Percentiles rank a stretch among this genome's conserved stretches.
These are phyloP conservation scores for Sinopyrophorus schimmeli DNA, from an alignment of 2,888 invertebrate genomes.

Conservation along the genomic window DNA sequence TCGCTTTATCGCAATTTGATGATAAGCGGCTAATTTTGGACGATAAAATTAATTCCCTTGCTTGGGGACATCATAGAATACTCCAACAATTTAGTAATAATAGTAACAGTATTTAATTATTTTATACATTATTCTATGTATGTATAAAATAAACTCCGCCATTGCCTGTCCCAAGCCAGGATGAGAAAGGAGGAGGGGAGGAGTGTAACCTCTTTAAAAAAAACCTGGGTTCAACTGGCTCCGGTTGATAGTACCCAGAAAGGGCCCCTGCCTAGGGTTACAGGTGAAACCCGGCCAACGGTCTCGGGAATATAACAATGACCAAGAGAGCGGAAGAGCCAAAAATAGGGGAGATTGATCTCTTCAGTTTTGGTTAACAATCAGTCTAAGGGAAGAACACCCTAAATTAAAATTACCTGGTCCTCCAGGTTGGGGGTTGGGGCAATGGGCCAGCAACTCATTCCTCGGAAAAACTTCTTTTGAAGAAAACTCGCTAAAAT, in stretches of 20 bases:
- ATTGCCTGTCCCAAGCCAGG: neutral
- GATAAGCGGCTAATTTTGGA: too few species aligned
- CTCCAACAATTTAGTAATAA: too few species aligned
- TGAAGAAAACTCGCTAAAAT: conserved; percentile 3
- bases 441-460: conserved; percentile 1
- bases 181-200: neutral
- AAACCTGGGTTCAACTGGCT: neutral
- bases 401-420: conserved; percentile 5
- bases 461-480: neutral
- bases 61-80: too few species aligned
- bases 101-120: too few species aligned
- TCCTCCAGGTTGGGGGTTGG: conserved; percentile 12
- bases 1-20: neutral
- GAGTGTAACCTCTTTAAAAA: neutral
- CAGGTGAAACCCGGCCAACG: conserved; percentile 5
- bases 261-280: conserved; percentile 7
- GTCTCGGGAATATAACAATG: neutral
- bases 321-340: neutral
- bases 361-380: conserved; percentile 1
- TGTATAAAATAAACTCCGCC: too few species aligned
- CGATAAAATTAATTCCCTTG: too few species aligned
- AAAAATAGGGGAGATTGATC: neutral
- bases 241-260: conserved; percentile 4
- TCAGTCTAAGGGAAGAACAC: conserved; percentile 9
- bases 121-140: too few species aligned